phyloP scores from a whole-genome alignment of 2,113 vertebrate species.

The Pteropus alecto region DNA sequence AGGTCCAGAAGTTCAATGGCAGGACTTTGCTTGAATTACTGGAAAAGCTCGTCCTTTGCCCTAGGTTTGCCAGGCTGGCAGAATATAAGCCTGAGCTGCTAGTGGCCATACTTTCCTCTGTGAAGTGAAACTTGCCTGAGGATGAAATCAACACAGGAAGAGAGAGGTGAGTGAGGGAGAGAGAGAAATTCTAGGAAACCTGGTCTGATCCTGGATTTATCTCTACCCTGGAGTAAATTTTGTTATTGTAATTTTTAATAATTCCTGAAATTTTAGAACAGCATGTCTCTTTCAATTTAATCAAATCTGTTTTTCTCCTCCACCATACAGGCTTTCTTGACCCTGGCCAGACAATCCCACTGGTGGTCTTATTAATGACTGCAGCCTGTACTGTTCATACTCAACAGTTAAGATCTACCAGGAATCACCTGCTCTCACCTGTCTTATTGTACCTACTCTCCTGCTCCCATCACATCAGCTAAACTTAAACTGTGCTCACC shows the following conservation, averaged over 20 bases:
- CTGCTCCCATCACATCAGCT: neutral
- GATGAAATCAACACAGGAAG: neutral
- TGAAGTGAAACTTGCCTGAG: neutral
- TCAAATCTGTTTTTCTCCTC: neutral
- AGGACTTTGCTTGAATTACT: neutral
- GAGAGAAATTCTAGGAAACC: neutral
- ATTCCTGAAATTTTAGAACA: neutral
- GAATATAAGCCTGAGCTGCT: neutral
- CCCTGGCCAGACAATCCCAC: neutral
- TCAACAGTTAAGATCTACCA: neutral
- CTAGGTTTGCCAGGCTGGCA: neutral
- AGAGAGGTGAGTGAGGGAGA: neutral
- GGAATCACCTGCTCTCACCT: neutral
- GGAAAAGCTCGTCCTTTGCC: neutral
- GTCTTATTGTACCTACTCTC: neutral
- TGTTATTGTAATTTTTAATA: neutral
- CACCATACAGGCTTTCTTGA: neutral
- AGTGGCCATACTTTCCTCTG: neutral
- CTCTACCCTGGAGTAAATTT: neutral
- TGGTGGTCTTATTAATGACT: neutral
- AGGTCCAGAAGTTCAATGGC: neutral
- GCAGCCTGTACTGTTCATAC: neutral
- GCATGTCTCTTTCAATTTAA: neutral
- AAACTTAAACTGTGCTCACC: too few relatives aligned
- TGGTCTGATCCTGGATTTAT: neutral